Evolutionary conservation across 2,113 vertebrate species (phyloP), one percentile per base, ranked within the genome.

Genomic region (Panurus biarmicus): DNA sequence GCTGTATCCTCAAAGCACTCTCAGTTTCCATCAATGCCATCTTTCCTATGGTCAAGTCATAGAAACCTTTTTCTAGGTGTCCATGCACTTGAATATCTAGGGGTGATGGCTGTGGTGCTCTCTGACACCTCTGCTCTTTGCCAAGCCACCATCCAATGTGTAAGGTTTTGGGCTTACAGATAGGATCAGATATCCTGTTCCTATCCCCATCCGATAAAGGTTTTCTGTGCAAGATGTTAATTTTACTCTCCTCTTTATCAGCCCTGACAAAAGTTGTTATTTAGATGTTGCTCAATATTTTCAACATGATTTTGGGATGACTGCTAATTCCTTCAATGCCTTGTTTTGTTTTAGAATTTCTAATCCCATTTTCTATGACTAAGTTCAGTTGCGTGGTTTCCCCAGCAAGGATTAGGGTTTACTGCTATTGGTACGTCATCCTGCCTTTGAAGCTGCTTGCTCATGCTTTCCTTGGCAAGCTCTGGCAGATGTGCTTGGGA

Each of bases 391-490:
- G 79, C 29, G 12, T 75, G 65, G 28, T 95, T 93, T 95, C 91
- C 87, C 53, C 84, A 69, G 40, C 2, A 22, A 89, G 86, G 94
- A 89, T 97, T 91, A 88, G 51, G 44, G 79, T 88, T 96, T 93
- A 77, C 90, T 90, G 94, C 85, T 64, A 5, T 91, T 88, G 87
- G 90, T 94, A 80, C 69, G 75, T 96, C 91, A 95, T 85, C 77
- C 67, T 77, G 85, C 90, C 87, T 96, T 95, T 95, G 95, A 97
- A 95, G 96, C 87, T 88, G 94, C 85, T 93, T 92, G 93, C 90
- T 95, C 72, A 83, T 93, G 90, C 87, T 97, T 95, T 93, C 90
- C 36, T 95, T 94, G 94, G 94, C 93, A 91, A 74, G 87, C 64
- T 77, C 62, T 76, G 67, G 85, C 87, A 95, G 82, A 83, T 42